Base-by-base conservation (phyloP, 2,888 invertebrate genomes). In the Apamea crenata region DNA sequence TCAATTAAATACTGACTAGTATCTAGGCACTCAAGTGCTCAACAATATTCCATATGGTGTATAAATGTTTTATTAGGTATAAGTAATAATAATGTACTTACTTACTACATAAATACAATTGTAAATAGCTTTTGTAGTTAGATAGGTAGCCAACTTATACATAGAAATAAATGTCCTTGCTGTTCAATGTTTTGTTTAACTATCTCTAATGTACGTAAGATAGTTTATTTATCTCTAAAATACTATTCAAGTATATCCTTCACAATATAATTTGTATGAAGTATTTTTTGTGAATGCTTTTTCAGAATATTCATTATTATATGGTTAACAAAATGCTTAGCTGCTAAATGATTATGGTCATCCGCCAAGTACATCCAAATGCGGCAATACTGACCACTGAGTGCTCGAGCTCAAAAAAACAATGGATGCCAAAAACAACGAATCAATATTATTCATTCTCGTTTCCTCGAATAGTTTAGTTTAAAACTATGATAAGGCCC, bases 111-210 rank as follows among this genome's bases (percentile, higher is more conserved):
- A 80, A 75, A 73, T 74, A 40, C 25, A 83, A 83, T 78, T 89
- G 88, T 90, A 90, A 84, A 91, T 89, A 88, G 89, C 90, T 91
- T 90, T 83, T 86, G 83, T 89, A 91, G 86, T 79, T 87, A 89
- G 85, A 78, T 83, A 87, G 83, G 81, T 77, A 84, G 77, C 80
- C 78, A 83, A 84, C 80, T 78, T 85, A 83, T 86, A 76, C 63
- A 73, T 87, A 88, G 65, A 75, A 76, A 78, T 81, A 67, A 74
- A 74, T 80, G 71, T 87, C 71, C 73, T 77, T 76, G 67, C 78
- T 88, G 73, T 86, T 85, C 66, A 78, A 84, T 78, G 56, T 77
- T 87, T 63, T 50, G 56, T 87, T 84, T 8, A 68, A 59, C 47
- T 78, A 78, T 71, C 10, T 78, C 10, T 83, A 69, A 78, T 78